Percentiles rank a stretch among this genome's conserved stretches.
Evolutionary conservation across 2,113 vertebrate genomes (phyloP).

Genomic region (Rhombomys opimus): DNA sequence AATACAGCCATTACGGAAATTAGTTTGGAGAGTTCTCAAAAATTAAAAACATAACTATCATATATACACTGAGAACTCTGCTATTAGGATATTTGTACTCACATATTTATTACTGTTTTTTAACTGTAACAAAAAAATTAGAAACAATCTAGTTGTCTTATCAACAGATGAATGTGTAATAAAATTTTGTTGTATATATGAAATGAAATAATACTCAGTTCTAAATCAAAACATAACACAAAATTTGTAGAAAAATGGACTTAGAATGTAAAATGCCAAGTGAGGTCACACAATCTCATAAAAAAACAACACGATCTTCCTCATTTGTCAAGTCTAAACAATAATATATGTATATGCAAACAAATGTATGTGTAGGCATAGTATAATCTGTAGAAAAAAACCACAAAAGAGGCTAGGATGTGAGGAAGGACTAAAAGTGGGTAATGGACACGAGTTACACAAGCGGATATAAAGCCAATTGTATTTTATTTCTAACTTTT

Average conservation of each 20-base stretch:
- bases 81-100: not conserved
- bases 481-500: not conserved
- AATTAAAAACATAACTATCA: not conserved
- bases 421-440: not conserved
- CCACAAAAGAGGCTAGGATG: not conserved
- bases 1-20: not conserved
- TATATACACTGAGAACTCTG: not conserved
- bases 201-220: not conserved
- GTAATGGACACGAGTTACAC: not conserved
- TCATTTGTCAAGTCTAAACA: not conserved
- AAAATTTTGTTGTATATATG: not conserved
- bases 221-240: not conserved
- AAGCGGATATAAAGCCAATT: not conserved
- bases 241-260: not conserved
- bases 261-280: not conserved
- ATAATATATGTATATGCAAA: not conserved
- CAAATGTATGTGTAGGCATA: not conserved
- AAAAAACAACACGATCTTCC: not conserved
- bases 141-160: not conserved
- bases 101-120: not conserved
- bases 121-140: not conserved
- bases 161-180: not conserved
- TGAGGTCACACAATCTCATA: not conserved
- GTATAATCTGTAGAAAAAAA: not conserved
- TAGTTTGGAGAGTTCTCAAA: not conserved